Percentiles rank a stretch among this genome's conserved stretches.
phyloP scores from a whole-genome alignment of 2,113 vertebrate species.

The Cyanoderma ruficeps region DNA sequence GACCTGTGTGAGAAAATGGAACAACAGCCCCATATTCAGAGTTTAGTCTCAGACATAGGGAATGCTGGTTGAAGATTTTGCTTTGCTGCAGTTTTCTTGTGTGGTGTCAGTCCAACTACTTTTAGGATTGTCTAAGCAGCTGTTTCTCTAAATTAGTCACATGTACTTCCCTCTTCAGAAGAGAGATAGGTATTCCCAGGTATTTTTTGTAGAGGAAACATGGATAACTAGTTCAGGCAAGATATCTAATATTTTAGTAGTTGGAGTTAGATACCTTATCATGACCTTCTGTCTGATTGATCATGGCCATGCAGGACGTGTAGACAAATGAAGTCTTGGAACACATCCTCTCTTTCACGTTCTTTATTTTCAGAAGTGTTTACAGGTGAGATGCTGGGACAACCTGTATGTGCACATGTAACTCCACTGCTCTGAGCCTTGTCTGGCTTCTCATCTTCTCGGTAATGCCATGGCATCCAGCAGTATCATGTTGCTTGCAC shows the following conservation, averaged over 20 bases:
- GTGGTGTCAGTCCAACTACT: background rate
- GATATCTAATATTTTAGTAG: background rate
- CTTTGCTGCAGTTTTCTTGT: background rate
- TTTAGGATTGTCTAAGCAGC: background rate
- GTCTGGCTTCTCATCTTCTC: background rate
- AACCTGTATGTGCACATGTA: background rate
- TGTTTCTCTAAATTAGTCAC: background rate
- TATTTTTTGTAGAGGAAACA: background rate
- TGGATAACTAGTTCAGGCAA: background rate
- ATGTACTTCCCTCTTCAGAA: background rate
- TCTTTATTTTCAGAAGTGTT: background rate
- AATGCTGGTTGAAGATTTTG: background rate
- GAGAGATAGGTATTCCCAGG: background rate
- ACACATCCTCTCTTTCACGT: background rate
- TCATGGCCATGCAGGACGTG: background rate
- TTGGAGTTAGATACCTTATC: background rate
- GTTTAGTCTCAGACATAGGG: background rate
- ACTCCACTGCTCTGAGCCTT: background rate
- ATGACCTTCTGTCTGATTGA: background rate
- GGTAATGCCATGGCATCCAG: background rate
- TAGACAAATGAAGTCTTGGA: background rate
- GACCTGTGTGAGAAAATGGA: background rate
- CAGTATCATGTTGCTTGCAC: background rate
- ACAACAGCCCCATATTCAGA: background rate
- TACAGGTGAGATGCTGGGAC: background rate